Conservation (phyloP, 2,113 vertebrate genomes). For the Gulo gulo region DNA sequence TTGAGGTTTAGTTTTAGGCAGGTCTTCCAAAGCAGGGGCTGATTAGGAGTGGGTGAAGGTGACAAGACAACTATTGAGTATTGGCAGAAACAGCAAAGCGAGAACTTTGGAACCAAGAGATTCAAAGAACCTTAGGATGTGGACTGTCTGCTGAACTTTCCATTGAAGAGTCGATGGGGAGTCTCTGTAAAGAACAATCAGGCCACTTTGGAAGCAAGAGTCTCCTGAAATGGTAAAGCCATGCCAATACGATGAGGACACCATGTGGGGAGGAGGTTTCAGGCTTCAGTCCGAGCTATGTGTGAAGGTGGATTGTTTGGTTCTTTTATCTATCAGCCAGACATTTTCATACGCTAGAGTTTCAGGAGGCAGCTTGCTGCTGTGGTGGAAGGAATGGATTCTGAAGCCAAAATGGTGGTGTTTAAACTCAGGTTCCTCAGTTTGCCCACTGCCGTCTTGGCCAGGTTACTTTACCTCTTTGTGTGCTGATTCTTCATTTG, state of each 20-base stretch:
- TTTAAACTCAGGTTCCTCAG: neutral
- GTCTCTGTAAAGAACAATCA: neutral
- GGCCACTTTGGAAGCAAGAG: neutral
- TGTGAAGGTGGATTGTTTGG: neutral
- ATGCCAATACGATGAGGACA: neutral
- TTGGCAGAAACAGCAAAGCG: neutral
- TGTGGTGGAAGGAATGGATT: neutral
- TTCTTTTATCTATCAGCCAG: neutral
- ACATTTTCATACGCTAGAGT: neutral
- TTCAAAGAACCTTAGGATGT: neutral
- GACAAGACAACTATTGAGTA: neutral
- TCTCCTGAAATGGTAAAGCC: neutral
- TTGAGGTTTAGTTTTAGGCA: neutral
- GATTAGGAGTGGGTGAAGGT: too few species aligned
- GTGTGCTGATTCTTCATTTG: neutral
- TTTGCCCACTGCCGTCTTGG: neutral
- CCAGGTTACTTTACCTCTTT: neutral
- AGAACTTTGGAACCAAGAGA: neutral
- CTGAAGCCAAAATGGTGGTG: neutral
- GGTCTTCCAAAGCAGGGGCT: neutral
- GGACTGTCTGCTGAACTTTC: neutral
- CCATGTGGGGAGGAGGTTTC: neutral
- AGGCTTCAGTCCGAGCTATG: neutral
- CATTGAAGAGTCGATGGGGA: neutral
- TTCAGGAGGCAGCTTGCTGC: neutral